Conservation (phyloP, 2,113 vertebrate genomes). For the Chaetodon trifascialis region DNA sequence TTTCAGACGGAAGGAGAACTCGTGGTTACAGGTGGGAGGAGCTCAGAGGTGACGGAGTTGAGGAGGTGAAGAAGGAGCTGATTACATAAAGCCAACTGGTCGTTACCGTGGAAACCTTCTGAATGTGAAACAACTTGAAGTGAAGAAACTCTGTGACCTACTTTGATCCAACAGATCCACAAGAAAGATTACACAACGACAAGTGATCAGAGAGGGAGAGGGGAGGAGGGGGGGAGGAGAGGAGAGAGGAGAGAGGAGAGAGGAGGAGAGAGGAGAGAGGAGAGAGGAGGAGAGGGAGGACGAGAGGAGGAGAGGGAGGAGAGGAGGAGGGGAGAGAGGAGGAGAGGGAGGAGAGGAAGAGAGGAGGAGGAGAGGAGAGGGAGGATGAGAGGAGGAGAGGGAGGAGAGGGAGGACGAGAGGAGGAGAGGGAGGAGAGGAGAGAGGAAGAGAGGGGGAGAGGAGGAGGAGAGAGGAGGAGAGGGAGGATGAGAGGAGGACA, state of each 20-base stretch:
- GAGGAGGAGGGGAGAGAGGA: too few relatives aligned
- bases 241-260: too few relatives aligned
- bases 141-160: constrained; percentile 56
- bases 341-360: not conserved
- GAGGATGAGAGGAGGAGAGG: not conserved
- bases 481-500: too few relatives aligned
- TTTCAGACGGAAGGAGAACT: too few relatives aligned
- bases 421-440: not conserved
- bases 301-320: not conserved
- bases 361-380: not conserved
- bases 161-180: constrained; percentile 23
- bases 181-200: constrained; percentile 37
- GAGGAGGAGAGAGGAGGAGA: too few relatives aligned
- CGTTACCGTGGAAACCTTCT: constrained; percentile 54
- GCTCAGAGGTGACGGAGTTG: too few relatives aligned
- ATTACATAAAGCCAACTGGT: constrained; percentile 8
- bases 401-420: too few relatives aligned
- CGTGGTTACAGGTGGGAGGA: too few relatives aligned
- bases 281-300: too few relatives aligned
- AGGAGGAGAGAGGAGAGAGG: too few relatives aligned
- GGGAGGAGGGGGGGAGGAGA: not conserved
- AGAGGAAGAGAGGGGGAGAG: not conserved
- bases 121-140: not conserved
- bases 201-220: not conserved
- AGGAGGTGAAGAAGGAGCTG: not conserved